These are phyloP conservation scores for Drosophila tropicalis DNA, from an alignment of 1,140 invertebrate genomes.

Conservation along the genomic window DNA sequence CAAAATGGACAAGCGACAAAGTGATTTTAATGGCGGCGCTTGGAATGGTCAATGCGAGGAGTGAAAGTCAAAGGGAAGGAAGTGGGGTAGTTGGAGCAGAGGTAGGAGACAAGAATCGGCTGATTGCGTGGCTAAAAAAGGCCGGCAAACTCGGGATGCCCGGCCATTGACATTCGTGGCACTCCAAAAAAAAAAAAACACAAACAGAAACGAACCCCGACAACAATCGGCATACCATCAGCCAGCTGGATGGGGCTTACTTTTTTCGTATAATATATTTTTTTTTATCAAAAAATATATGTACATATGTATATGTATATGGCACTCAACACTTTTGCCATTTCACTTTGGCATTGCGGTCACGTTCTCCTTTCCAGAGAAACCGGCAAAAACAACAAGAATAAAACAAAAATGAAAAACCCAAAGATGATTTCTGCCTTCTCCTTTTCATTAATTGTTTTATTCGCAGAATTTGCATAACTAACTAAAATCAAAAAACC, in stretches of 20 bases:
- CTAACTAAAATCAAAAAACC: constrained; percentile 16
- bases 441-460: constrained; percentile 74
- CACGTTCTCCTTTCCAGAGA: constrained; percentile 68
- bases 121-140: constrained; percentile 77
- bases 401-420: constrained; percentile 3
- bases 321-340: constrained; percentile 54
- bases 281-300: constrained; percentile 49
- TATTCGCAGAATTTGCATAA: constrained; percentile 74
- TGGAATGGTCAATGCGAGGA: constrained; percentile 19
- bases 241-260: constrained; percentile 22
- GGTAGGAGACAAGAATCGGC: constrained; percentile 15
- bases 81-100: not conserved
- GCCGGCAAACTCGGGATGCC: constrained; percentile 56
- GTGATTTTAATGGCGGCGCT: constrained; percentile 67
- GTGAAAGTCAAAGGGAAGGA: not conserved
- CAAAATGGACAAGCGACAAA: constrained; percentile 72
- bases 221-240: not conserved
- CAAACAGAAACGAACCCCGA: constrained; percentile 2
- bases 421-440: constrained; percentile 52
- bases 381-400: not conserved
- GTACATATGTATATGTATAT: not conserved
- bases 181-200: constrained; percentile 39
- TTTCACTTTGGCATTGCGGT: constrained; percentile 68
- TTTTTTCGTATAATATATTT: constrained; percentile 24
- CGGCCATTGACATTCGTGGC: constrained; percentile 67